Percentiles rank a stretch among this genome's conserved stretches.
Evolutionary conservation across 2,888 invertebrate genomes (phyloP).

Genomic region (Chalcosyrphus nemorum): DNA sequence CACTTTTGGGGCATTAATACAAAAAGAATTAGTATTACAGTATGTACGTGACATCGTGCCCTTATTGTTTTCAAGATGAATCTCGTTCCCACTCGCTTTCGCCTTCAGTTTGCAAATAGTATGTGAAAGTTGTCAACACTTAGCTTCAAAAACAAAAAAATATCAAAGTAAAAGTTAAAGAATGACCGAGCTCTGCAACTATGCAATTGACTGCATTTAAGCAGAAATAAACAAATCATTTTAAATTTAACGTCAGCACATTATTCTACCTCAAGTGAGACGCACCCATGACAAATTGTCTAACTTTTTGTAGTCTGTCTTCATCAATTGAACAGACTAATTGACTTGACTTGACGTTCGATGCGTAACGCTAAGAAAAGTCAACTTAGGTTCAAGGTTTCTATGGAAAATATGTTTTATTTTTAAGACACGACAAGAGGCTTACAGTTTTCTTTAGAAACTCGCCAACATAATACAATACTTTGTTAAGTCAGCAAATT

Average conservation of each 20-base stretch:
- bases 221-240: conserved; percentile 13
- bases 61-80: too few relatives aligned
- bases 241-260: neutral
- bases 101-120: too few relatives aligned
- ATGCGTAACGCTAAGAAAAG: neutral
- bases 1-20: too few relatives aligned
- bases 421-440: neutral
- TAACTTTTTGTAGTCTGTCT: neutral
- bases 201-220: neutral
- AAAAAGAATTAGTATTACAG: too few relatives aligned
- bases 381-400: neutral
- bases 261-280: conserved; percentile 25
- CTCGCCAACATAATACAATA: neutral
- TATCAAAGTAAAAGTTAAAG: neutral
- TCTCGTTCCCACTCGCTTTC: too few relatives aligned
- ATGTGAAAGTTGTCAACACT: too few relatives aligned
- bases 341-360: conserved; percentile 6
- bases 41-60: too few relatives aligned
- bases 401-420: neutral
- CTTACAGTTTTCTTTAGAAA: neutral
- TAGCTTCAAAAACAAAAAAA: too few relatives aligned
- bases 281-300: conserved; percentile 12
- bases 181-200: neutral
- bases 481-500: neutral
- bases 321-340: conserved; percentile 6